These are phyloP conservation scores for Pollenia griseotomentosa DNA, from an alignment of 2,888 invertebrate species.

Conservation along the genomic window DNA sequence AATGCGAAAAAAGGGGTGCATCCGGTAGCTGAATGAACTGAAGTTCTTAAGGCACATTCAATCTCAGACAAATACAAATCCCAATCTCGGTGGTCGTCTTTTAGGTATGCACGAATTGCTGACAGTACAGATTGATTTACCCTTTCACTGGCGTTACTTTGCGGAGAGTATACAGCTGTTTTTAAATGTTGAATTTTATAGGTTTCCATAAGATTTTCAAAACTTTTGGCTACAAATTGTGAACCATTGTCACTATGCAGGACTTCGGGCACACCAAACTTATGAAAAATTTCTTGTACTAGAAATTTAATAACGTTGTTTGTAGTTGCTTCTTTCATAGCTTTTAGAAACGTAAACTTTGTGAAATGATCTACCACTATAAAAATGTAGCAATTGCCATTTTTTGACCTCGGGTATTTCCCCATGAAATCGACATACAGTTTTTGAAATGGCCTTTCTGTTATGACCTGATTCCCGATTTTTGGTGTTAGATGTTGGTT, in stretches of 20 bases:
- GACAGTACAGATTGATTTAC: no score
- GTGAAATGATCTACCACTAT: neutral
- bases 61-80: neutral
- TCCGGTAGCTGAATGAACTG: neutral
- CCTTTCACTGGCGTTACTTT: neutral
- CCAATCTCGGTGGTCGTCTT: slow-evolving; percentile 48
- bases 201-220: neutral
- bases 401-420: no score
- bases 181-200: neutral
- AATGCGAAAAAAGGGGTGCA: neutral
- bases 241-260: neutral
- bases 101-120: neutral
- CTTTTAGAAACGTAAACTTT: neutral
- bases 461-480: no score
- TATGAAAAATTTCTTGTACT: neutral
- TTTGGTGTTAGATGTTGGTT: no score
- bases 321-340: slow-evolving; percentile 1
- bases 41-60: slow-evolving; percentile 46
- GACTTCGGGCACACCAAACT: neutral
- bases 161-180: neutral
- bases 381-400: no score
- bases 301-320: neutral
- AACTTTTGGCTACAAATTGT: neutral
- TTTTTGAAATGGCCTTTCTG: no score
- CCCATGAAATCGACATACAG: no score